A percentile compares a stretch with the other conserved stretches of the same genome.
These are phyloP conservation scores for Drosophila subquinaria DNA, from an alignment of 2,888 invertebrate species.

Conservation along the genomic window DNA sequence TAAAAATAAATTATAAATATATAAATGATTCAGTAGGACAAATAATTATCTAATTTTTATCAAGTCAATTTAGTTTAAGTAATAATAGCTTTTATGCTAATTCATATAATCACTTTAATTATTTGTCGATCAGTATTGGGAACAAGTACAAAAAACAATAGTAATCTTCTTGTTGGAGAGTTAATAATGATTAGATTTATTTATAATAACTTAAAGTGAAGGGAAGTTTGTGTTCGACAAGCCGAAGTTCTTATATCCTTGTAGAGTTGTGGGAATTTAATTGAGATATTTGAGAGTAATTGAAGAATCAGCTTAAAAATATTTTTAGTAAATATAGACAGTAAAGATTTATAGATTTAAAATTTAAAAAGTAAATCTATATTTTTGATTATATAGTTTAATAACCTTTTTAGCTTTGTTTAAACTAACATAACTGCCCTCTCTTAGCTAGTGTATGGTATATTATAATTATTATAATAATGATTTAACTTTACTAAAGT, in stretches of 20 bases:
- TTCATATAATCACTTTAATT: background rate
- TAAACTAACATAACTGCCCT: constrained; percentile 10
- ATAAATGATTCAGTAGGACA: background rate
- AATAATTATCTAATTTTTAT: background rate
- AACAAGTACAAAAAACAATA: background rate
- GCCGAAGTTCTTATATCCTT: too few relatives aligned
- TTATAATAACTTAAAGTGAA: too few relatives aligned
- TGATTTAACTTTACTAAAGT: constrained; percentile 41
- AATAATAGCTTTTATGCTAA: background rate
- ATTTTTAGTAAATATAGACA: too few relatives aligned
- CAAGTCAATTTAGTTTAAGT: background rate
- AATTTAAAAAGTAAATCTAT: too few relatives aligned
- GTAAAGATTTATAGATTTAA: too few relatives aligned
- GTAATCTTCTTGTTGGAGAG: background rate
- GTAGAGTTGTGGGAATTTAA: too few relatives aligned
- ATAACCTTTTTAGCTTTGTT: too few relatives aligned
- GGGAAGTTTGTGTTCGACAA: too few relatives aligned
- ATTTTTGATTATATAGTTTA: too few relatives aligned
- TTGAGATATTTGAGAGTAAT: too few relatives aligned
- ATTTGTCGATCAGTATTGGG: background rate
- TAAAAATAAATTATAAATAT: background rate
- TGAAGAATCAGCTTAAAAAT: too few relatives aligned
- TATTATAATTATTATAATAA: constrained; percentile 3
- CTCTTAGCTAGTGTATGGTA: constrained; percentile 24
- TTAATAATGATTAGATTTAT: background rate